Evolutionary conservation across 2,113 vertebrate species (phyloP).

Genomic region (Nettapus auritus): DNA sequence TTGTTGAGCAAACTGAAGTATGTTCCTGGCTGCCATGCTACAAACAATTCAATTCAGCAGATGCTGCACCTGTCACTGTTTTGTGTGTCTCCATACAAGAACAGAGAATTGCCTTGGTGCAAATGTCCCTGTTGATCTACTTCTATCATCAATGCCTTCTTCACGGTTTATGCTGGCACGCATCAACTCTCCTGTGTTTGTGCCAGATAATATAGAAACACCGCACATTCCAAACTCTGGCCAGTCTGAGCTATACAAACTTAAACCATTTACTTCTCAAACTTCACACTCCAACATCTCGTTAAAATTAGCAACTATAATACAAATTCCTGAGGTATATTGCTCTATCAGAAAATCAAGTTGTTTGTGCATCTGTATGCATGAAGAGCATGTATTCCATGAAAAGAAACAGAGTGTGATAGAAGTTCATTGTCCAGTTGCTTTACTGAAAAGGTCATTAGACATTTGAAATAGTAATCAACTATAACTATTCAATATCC

Average conservation of each 20-base stretch:
- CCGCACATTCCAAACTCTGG: not conserved
- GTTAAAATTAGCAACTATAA: not conserved
- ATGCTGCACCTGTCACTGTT: conserved; percentile 23
- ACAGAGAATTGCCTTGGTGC: conserved; percentile 5
- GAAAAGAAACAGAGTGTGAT: not conserved
- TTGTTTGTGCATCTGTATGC: not conserved
- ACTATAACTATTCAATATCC: not conserved
- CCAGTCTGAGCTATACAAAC: not conserved
- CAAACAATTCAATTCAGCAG: conserved; percentile 53
- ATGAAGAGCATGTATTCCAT: not conserved
- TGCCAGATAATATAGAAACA: not conserved
- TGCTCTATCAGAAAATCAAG: not conserved
- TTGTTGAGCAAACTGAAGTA: conserved; percentile 45
- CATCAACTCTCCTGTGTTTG: not conserved
- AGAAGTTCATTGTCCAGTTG: not conserved
- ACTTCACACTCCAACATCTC: not conserved
- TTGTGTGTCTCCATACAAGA: conserved; percentile 23
- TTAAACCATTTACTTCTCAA: not conserved
- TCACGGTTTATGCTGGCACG: not conserved
- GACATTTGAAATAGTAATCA: conserved; percentile 16
- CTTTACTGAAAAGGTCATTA: conserved; percentile 33
- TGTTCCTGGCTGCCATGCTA: conserved; percentile 31
- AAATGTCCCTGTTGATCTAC: conserved; percentile 6
- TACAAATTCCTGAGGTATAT: not conserved
- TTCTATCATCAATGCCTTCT: not conserved